phyloP scores from a whole-genome alignment of 2,888 invertebrate species.

The Laothoe populi region DNA sequence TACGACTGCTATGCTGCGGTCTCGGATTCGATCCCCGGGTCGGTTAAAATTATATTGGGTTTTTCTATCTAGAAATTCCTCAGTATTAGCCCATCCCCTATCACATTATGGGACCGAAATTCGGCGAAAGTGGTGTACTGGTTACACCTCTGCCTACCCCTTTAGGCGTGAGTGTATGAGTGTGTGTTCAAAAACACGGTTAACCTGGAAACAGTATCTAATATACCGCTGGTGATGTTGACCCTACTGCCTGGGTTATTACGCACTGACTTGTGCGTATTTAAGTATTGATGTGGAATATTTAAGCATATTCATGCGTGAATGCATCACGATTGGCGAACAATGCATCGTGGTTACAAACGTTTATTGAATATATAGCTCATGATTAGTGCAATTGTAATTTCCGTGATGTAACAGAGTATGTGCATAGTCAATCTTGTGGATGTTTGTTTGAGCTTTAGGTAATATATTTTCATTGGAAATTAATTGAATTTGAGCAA shows the following conservation, averaged over 20 bases:
- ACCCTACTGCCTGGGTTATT: conserved; percentile 11
- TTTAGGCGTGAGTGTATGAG: too few relatives aligned
- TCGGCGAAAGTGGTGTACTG: too few relatives aligned
- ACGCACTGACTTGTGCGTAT: conserved; percentile 29
- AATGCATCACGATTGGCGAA: conserved; percentile 73
- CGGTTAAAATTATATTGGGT: too few relatives aligned
- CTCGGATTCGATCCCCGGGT: too few relatives aligned
- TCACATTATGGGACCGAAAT: too few relatives aligned
- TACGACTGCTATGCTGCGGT: too few relatives aligned
- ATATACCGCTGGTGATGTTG: background rate
- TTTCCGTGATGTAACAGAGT: conserved; percentile 34
- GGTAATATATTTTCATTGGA: too few relatives aligned
- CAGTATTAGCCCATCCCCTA: too few relatives aligned
- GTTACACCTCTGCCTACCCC: too few relatives aligned
- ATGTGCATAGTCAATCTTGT: background rate
- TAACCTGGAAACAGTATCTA: background rate
- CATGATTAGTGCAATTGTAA: conserved; percentile 41
- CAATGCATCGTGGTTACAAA: conserved; percentile 58
- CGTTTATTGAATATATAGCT: conserved; percentile 45
- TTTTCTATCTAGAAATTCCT: too few relatives aligned
- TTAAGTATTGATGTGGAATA: conserved; percentile 26
- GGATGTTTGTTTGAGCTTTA: background rate
- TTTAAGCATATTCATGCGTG: conserved; percentile 35
- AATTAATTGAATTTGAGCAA: too few relatives aligned
- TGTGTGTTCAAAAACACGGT: too few relatives aligned